A percentile compares a stretch with the other conserved stretches of the same genome.
Evolutionary conservation across 2,797 vertebrate genomes (phyloP).

Genomic region (Dryobates pubescens): DNA sequence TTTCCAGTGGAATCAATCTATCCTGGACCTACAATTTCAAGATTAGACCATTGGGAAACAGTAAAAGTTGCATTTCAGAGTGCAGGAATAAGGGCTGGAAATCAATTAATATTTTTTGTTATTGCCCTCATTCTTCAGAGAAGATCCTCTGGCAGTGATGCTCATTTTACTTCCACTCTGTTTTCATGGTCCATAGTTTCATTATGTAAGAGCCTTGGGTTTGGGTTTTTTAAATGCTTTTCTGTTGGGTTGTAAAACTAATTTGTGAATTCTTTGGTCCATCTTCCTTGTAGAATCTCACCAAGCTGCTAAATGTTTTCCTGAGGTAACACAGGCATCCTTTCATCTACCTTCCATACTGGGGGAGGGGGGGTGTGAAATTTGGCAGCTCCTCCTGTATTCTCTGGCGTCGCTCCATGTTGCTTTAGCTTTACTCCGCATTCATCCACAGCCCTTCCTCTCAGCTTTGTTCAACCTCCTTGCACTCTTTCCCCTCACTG

Average conservation of each 20-base stretch:
- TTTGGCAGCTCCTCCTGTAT: background rate
- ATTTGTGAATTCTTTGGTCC: slow-evolving; percentile 79
- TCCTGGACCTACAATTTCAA: slow-evolving; percentile 85
- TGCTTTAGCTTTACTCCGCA: background rate
- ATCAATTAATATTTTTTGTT: background rate
- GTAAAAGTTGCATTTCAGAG: slow-evolving; percentile 55
- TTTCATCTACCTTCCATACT: slow-evolving; percentile 83
- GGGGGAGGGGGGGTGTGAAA: slow-evolving; percentile 82
- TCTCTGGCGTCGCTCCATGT: background rate
- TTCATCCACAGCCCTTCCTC: background rate
- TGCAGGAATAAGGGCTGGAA: background rate
- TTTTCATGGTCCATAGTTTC: background rate
- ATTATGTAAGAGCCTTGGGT: background rate
- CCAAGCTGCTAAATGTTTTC: slow-evolving; percentile 85
- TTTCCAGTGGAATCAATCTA: slow-evolving; percentile 80
- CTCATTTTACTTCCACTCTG: background rate
- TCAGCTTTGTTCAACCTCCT: background rate
- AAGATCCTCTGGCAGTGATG: background rate
- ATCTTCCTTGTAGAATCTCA: slow-evolving; percentile 83
- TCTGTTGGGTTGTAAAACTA: background rate
- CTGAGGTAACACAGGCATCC: slow-evolving; percentile 85
- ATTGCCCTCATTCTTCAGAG: background rate
- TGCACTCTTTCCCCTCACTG: background rate
- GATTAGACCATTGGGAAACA: slow-evolving; percentile 83
- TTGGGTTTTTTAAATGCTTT: background rate